phyloP scores from a whole-genome alignment of 35 echinoderm and acorn worm genomes.

The Apostichopus californicus region DNA sequence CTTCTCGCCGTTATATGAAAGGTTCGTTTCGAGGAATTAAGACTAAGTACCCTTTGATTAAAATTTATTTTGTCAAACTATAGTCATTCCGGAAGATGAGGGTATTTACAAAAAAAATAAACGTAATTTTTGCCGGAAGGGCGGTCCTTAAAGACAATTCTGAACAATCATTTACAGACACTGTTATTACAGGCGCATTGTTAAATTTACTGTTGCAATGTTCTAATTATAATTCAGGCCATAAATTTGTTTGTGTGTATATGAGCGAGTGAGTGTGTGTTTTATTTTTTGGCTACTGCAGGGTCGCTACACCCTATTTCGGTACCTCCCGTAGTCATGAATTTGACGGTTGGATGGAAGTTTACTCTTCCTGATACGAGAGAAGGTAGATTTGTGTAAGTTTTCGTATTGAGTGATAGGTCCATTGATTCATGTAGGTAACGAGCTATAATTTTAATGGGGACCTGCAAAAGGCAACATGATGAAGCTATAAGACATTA shows the following conservation, averaged over 20 bases:
- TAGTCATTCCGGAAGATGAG: slow-evolving; percentile 17
- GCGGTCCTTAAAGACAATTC: not conserved
- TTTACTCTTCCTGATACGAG: slow-evolving; percentile 14
- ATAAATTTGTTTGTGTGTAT: not conserved
- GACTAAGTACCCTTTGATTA: slow-evolving; percentile 9
- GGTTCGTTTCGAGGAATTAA: slow-evolving; percentile 3
- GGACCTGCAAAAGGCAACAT: too few relatives aligned
- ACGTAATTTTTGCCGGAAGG: slow-evolving; percentile 20
- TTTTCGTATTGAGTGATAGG: slow-evolving; percentile 12
- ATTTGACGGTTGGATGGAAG: not conserved
- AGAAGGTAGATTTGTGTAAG: slow-evolving; percentile 5
- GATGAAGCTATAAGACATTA: too few relatives aligned
- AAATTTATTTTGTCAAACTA: slow-evolving; percentile 16
- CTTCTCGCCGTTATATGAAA: not conserved
- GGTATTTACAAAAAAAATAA: not conserved
- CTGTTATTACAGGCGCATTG: not conserved
- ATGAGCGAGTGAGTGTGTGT: too few relatives aligned
- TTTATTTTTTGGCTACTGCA: too few relatives aligned
- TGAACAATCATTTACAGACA: not conserved
- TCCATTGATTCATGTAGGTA: not conserved
- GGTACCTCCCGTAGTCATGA: not conserved
- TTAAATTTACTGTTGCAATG: not conserved
- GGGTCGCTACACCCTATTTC: not conserved
- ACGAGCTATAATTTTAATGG: too few relatives aligned
- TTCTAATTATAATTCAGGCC: not conserved